A percentile compares a stretch with the other conserved stretches of the same genome.
Conservation (phyloP, 1,140 invertebrate genomes). For the Drosophila sulfurigaster region DNA sequence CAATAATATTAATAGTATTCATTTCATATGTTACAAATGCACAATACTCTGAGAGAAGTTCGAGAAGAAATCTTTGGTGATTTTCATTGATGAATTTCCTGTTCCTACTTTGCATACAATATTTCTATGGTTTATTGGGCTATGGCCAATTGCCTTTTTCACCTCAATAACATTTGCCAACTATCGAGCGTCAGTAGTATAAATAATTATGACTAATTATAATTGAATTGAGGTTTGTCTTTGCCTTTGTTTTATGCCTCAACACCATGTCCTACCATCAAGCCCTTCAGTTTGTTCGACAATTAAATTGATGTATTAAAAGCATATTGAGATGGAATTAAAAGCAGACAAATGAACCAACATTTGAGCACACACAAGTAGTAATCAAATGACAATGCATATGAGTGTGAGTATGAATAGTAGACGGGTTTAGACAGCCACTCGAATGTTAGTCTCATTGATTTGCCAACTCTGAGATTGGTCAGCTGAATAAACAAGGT, state of each 20-base stretch:
- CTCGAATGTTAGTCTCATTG: conserved; percentile 10
- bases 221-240: background rate
- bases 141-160: no score
- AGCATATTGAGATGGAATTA: conserved; percentile 3
- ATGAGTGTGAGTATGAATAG: background rate
- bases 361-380: background rate
- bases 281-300: background rate
- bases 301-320: background rate
- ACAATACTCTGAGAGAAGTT: no score
- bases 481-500: conserved; percentile 35
- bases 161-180: no score
- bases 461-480: conserved; percentile 19
- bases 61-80: no score
- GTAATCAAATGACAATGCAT: no score
- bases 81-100: no score
- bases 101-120: no score
- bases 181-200: no score
- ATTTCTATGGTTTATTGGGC: no score
- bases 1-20: no score
- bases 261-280: background rate
- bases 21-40: no score
- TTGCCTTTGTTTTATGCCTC: background rate
- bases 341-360: background rate
- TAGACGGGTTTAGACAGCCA: background rate
- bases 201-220: background rate